Evolutionary conservation across 1,140 invertebrate species (phyloP).

Genomic region (Lethrus apterus): DNA sequence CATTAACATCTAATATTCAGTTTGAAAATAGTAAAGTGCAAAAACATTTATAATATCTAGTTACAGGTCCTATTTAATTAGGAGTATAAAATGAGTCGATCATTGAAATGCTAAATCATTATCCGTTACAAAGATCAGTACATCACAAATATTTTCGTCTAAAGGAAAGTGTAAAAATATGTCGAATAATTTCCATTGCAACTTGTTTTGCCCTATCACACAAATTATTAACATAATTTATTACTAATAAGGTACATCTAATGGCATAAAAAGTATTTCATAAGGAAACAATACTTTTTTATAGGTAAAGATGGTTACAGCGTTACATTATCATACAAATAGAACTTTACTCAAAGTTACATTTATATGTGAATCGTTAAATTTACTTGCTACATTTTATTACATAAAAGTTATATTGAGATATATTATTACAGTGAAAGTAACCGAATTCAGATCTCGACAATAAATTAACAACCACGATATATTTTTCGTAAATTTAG

Average conservation of each 20-base stretch:
- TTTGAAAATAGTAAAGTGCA: slow-evolving; percentile 16
- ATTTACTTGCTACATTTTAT: too few species aligned
- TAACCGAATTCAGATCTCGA: too few species aligned
- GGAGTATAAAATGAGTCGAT: slow-evolving; percentile 11
- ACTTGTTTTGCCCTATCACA: slow-evolving; percentile 9
- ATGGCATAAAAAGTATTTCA: slow-evolving; percentile 13
- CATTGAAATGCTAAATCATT: slow-evolving; percentile 8
- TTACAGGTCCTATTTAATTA: too few species aligned
- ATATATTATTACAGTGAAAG: too few species aligned
- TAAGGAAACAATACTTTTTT: slow-evolving; percentile 12
- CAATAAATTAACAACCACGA: too few species aligned
- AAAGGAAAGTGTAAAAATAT: slow-evolving; percentile 1
- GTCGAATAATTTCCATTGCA: slow-evolving; percentile 6
- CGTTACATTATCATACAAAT: too few species aligned
- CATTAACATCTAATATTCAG: slow-evolving; percentile 9
- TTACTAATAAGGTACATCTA: slow-evolving; percentile 14
- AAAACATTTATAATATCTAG: slow-evolving; percentile 8
- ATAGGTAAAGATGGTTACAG: slow-evolving; percentile 14
- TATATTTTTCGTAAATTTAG: too few species aligned
- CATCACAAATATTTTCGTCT: slow-evolving; percentile 5
- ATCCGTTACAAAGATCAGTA: slow-evolving; percentile 11
- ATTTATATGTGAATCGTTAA: too few species aligned
- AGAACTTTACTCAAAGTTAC: too few species aligned
- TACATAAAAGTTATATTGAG: too few species aligned
- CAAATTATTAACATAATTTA: slow-evolving; percentile 9